A percentile compares a stretch with the other conserved stretches of the same genome.
Conservation (phyloP, 2,113 vertebrate genomes). For the Perca flavescens region DNA sequence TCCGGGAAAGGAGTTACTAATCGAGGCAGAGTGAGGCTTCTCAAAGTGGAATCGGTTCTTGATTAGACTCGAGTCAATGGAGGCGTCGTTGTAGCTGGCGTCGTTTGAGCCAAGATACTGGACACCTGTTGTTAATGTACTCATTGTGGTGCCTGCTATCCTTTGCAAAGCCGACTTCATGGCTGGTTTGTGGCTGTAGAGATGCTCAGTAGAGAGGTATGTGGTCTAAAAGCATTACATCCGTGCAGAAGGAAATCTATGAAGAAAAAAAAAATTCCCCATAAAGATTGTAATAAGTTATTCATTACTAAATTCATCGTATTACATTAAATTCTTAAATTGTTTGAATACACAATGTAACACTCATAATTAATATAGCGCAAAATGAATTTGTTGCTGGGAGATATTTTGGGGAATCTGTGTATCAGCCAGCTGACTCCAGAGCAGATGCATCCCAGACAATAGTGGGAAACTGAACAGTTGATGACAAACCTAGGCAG, state of each 20-base stretch:
- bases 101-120: slow-evolving; percentile 93
- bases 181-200: slow-evolving; percentile 74
- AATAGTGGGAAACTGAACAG: slow-evolving; percentile 81
- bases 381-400: slow-evolving; percentile 46
- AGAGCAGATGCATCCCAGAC: slow-evolving; percentile 77
- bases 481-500: slow-evolving; percentile 74
- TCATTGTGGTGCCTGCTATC: slow-evolving; percentile 92
- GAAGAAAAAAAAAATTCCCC: background rate
- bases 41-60: slow-evolving; percentile 90
- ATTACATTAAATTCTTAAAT: background rate
- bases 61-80: slow-evolving; percentile 84
- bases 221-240: slow-evolving; percentile 27
- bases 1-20: slow-evolving; percentile 88
- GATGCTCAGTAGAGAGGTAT: slow-evolving; percentile 75
- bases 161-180: slow-evolving; percentile 94
- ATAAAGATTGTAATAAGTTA: background rate
- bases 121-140: slow-evolving; percentile 92
- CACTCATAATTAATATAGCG: background rate
- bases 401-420: slow-evolving; percentile 46
- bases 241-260: slow-evolving; percentile 42
- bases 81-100: slow-evolving; percentile 90
- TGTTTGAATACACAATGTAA: background rate
- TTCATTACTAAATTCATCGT: background rate
- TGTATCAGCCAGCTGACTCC: slow-evolving; percentile 73
- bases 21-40: slow-evolving; percentile 90